These are phyloP conservation scores for Porites evermanni DNA, from an alignment of 92 coral and sea anemone species.

Conservation along the genomic window DNA sequence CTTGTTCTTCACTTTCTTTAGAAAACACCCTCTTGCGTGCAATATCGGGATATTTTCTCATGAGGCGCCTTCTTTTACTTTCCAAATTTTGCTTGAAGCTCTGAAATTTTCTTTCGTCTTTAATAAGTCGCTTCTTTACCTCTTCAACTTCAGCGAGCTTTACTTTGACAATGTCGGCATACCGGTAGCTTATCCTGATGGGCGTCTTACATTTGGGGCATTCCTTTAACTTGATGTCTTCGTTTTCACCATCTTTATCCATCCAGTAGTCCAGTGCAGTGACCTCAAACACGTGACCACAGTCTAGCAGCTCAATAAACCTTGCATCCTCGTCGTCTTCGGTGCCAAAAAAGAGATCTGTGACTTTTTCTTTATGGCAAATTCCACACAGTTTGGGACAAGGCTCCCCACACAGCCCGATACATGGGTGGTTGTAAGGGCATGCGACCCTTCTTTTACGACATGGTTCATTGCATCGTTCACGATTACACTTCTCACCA, in stretches of 20 bases:
- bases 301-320: slow-evolving; percentile 82
- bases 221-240: slow-evolving; percentile 67
- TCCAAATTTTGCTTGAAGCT: slow-evolving; percentile 7
- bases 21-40: background rate
- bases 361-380: slow-evolving; percentile 80
- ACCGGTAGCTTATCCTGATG: slow-evolving; percentile 79
- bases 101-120: slow-evolving; percentile 59
- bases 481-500: slow-evolving; percentile 81
- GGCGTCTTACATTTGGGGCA: slow-evolving; percentile 93
- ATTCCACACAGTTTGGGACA: slow-evolving; percentile 86
- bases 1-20: slow-evolving; percentile 2
- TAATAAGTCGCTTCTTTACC: slow-evolving; percentile 64
- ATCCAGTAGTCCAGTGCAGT: slow-evolving; percentile 81
- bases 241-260: slow-evolving; percentile 46
- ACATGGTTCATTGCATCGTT: slow-evolving; percentile 81
- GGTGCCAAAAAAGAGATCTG: slow-evolving; percentile 81
- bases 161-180: slow-evolving; percentile 80
- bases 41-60: slow-evolving; percentile 37
- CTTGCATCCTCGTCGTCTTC: slow-evolving; percentile 78
- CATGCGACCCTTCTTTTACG: slow-evolving; percentile 26
- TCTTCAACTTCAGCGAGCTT: slow-evolving; percentile 71
- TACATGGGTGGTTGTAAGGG: slow-evolving; percentile 75
- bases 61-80: slow-evolving; percentile 3
- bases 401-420: slow-evolving; percentile 94
- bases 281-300: slow-evolving; percentile 89